Base-by-base conservation (phyloP, 2,888 invertebrate genomes). In the Eilema griseolum region DNA sequence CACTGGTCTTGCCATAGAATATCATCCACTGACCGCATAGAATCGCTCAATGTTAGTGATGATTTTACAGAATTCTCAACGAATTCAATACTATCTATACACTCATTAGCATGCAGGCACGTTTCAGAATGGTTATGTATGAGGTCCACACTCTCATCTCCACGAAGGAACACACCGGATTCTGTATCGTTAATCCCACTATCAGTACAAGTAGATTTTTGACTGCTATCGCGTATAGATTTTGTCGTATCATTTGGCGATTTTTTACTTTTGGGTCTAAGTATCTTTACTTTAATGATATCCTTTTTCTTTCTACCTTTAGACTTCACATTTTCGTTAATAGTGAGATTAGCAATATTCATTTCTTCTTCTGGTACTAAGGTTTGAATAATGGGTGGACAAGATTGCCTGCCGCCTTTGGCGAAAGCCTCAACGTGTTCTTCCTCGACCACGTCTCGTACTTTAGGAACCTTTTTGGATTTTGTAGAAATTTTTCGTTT, bases 51-150 rank as follows among this genome's bases (percentile, higher is more conserved):
- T 3, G 90, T 88, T 75, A 93, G 83, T n/a, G 90, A 73, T 16
- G 93, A 90, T 37, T 82, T 80, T 14, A 66, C 69, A 0, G 85
- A 82, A 26, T 84, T 85, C 4, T 92, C 89, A 57, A 94, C 71
- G 56, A 91, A 85, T 80, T 92, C 89, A 0, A 94, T 77, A 71
- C 93, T 93, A 56, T 90, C 85, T 23, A 92, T 75, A 82, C 94
- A 94, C 61, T 95, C 94, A 61, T 90, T 86, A 0, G 91, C 88
- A 24, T 89, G 88, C 0, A 95, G 83, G 71, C 95, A 95, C 0
- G 95, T 93, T 68, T 95, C 94, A 0, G 95, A 93, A 78, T 95
- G 95, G 73, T 95, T 95, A 70, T 95, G 95, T 76, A 94, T 93
- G 1, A 94, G 87, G 57, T 94, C 92, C 1, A 92, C 83, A 69